Conservation (phyloP, 2,113 vertebrate species). For the Australoheros scitulus region DNA sequence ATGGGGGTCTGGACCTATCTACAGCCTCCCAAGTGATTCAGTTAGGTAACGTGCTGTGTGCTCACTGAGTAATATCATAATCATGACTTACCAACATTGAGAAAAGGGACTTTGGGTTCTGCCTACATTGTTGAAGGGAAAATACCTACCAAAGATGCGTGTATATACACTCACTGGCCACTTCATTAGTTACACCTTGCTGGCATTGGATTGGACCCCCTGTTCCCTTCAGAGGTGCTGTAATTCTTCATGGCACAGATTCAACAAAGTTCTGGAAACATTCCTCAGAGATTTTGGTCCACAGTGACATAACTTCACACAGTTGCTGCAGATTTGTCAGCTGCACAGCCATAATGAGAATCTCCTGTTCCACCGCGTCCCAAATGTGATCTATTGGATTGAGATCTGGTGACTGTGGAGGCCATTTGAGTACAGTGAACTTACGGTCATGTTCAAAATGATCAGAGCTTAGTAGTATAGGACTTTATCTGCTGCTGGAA, state of each 20-base stretch:
- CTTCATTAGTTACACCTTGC: too few relatives aligned
- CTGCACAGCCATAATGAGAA: background rate
- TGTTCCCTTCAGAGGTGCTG: background rate
- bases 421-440: background rate
- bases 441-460: background rate
- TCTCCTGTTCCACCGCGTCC: background rate
- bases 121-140: too few relatives aligned
- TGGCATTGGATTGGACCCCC: background rate
- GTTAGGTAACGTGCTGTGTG: background rate
- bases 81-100: background rate
- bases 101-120: background rate
- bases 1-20: too few relatives aligned
- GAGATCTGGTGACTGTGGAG: background rate
- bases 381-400: background rate
- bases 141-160: background rate
- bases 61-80: background rate
- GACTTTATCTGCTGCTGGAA: background rate
- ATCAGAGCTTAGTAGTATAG: background rate
- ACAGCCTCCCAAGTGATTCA: background rate
- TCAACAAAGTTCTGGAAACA: background rate
- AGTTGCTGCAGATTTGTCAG: background rate
- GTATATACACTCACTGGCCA: too few relatives aligned
- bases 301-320: background rate
- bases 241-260: background rate
- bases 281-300: background rate